Evolutionary conservation across 2,797 vertebrate species (phyloP).

Genomic region (Crypturellus tataupa): DNA sequence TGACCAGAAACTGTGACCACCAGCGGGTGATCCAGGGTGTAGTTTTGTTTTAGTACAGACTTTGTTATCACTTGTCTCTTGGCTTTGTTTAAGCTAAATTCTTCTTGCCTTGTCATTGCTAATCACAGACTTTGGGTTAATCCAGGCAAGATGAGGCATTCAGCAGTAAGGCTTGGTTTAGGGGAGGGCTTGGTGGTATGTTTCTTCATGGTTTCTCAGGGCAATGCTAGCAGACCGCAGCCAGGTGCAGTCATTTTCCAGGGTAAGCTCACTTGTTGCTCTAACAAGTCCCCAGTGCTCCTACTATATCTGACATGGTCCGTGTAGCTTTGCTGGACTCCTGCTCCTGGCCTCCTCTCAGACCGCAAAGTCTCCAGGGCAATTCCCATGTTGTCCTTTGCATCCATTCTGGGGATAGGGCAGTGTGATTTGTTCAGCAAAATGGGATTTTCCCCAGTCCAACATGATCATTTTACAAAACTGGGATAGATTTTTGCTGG

Average conservation of each 20-base stretch:
- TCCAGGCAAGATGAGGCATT: neutral
- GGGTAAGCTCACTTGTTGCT: neutral
- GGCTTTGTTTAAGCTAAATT: neutral
- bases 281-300: neutral
- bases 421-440: neutral
- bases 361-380: neutral
- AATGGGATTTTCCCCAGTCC: neutral
- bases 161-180: neutral
- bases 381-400: neutral
- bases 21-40: neutral
- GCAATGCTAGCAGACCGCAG: neutral
- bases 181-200: neutral
- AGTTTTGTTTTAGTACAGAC: neutral
- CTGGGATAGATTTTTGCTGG: neutral
- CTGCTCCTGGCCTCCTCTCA: neutral
- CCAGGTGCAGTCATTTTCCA: neutral
- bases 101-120: neutral
- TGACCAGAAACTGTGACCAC: neutral
- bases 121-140: neutral
- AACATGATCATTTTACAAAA: neutral
- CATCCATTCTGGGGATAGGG: neutral
- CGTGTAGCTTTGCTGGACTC: neutral
- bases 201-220: neutral
- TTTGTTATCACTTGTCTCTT: neutral
- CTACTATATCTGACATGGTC: accelerated